phyloP scores from a whole-genome alignment of 2,888 invertebrate species.

The Lomographa bimaculata region DNA sequence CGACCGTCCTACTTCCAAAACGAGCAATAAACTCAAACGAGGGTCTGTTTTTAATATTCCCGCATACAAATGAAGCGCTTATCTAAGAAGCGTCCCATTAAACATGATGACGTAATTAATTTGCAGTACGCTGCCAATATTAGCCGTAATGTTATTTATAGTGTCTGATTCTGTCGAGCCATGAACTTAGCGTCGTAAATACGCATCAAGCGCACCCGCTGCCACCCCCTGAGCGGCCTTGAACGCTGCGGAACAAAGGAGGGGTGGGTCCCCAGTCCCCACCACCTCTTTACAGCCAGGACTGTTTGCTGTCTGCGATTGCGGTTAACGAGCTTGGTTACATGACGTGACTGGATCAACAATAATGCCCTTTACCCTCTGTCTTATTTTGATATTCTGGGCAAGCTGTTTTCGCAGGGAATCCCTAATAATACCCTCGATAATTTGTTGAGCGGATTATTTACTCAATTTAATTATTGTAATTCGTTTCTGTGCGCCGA shows the following conservation, averaged over 20 bases:
- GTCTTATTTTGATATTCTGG: slow-evolving; percentile 16
- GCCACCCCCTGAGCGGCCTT: slow-evolving; percentile 46
- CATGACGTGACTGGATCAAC: slow-evolving; percentile 32
- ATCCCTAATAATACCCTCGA: slow-evolving; percentile 12
- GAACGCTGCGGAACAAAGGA: slow-evolving; percentile 54
- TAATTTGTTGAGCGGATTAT: slow-evolving; percentile 9
- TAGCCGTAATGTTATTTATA: slow-evolving; percentile 35
- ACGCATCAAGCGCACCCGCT: slow-evolving; percentile 35
- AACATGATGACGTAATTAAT: slow-evolving; percentile 24
- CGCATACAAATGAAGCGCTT: slow-evolving; percentile 7
- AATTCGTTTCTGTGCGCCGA: slow-evolving; percentile 1
- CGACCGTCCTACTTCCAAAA: slow-evolving; percentile 11
- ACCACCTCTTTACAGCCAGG: slow-evolving; percentile 35
- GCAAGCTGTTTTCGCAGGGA: slow-evolving; percentile 12
- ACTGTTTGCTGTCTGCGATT: slow-evolving; percentile 33
- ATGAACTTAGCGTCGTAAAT: slow-evolving; percentile 38
- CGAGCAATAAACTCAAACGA: slow-evolving; percentile 16
- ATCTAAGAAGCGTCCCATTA: slow-evolving; percentile 13
- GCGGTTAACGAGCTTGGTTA: slow-evolving; percentile 33
- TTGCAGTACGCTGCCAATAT: slow-evolving; percentile 21
- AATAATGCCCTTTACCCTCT: slow-evolving; percentile 22
- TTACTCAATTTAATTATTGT: slow-evolving; percentile 8
- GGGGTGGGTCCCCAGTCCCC: slow-evolving; percentile 39
- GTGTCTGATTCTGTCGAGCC: slow-evolving; percentile 32
- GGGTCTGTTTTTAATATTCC: slow-evolving; percentile 13